Evolutionary conservation across 2,797 vertebrate genomes (phyloP).

Genomic region (Dallia pectoralis): DNA sequence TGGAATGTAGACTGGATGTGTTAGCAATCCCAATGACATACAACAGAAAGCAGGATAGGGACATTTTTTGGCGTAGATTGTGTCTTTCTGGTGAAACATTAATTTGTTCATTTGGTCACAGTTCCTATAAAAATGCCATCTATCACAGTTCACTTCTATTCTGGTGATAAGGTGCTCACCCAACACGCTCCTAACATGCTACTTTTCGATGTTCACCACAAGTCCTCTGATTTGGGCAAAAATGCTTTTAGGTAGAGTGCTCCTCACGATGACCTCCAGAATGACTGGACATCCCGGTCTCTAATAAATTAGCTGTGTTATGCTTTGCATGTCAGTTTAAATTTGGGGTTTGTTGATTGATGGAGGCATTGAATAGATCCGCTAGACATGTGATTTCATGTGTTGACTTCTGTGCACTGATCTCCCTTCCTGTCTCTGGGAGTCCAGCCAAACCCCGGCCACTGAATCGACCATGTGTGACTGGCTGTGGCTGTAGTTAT

Average conservation of each 20-base stretch:
- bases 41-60: background rate
- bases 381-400: background rate
- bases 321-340: background rate
- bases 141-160: background rate
- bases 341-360: background rate
- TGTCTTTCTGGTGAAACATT: background rate
- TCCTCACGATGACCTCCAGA: background rate
- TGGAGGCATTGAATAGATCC: background rate
- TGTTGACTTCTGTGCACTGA: constrained; percentile 39
- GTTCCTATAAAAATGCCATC: background rate
- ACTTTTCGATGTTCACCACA: background rate
- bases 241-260: background rate
- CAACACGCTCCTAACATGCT: background rate
- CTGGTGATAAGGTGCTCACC: background rate
- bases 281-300: background rate
- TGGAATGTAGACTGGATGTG: background rate
- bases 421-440: constrained; percentile 16
- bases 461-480: constrained; percentile 31
- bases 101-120: background rate
- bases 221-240: no score
- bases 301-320: background rate
- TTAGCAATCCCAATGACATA: background rate
- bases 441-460: constrained; percentile 34
- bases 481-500: constrained; percentile 37
- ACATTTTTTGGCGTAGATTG: background rate